phyloP scores from a whole-genome alignment of 2,797 vertebrate species.

The Falco peregrinus region DNA sequence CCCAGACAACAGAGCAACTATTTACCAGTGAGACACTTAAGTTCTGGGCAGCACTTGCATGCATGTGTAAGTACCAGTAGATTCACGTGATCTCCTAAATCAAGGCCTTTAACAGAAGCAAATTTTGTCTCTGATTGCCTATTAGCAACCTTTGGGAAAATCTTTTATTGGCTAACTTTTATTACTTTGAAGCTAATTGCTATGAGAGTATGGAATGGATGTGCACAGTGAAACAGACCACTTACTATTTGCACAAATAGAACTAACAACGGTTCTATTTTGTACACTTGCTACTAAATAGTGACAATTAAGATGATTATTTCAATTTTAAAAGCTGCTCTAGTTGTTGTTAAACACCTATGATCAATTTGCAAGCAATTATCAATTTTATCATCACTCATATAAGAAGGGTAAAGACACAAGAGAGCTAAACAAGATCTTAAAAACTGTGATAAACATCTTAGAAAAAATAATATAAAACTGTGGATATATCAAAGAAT shows the following conservation, averaged over 20 bases:
- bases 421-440: neutral
- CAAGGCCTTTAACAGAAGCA: neutral
- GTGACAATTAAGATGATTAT: neutral
- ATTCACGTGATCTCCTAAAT: neutral
- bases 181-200: neutral
- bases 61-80: neutral
- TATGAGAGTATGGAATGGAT: neutral
- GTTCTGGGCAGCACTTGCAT: neutral
- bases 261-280: neutral
- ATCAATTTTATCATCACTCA: neutral
- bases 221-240: neutral
- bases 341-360: neutral
- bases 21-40: neutral
- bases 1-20: neutral
- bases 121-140: neutral
- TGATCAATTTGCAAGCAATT: neutral
- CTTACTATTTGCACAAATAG: neutral
- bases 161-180: neutral
- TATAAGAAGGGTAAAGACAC: neutral
- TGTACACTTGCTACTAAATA: neutral
- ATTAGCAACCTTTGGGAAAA: neutral
- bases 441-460: neutral
- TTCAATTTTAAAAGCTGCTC: neutral
- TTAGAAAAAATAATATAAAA: neutral
- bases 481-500: neutral